Base-by-base conservation (phyloP, 1,140 invertebrate genomes). In the Atta colombica region DNA sequence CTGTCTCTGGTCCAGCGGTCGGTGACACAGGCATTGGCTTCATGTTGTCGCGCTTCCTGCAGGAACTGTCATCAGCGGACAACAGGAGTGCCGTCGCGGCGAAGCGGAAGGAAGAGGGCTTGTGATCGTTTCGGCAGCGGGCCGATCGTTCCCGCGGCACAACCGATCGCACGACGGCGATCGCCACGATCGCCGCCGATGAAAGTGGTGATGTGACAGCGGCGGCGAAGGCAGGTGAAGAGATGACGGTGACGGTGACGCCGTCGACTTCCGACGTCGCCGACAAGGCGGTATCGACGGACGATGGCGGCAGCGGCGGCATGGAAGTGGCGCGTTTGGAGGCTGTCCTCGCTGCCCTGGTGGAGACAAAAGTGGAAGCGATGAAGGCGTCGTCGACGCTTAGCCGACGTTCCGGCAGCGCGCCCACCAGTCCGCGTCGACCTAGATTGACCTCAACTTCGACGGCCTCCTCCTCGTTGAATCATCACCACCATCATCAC, bases 221-320 rank as follows among this genome's bases (percentile, higher is more conserved):
- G 61, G 82, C 60, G 16, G 61, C 21, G 69, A 55, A 18, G 65
- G 14, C 77, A 35, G 60, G 63, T 45, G 85, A 87, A 88, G 91
- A 91, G 86, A 94, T 95, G 95, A 95, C 94, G 80, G 77, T 80
- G 49, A 80, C 77, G 92, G 94, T 95, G 86, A 95, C 94, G 94
- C 95, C 94, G 92, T 91, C 94, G 86, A 93, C 92, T 85, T 92
- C 91, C 88, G 94, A 96, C 95, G 96, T 96, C 93, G 96, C 96
- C 94, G 97, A 97, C 95, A 97, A 97, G 94, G 96, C 97, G 89
- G 97, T 97, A 84, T 97, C 96, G 90, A 97, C 97, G 90, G 96
- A 97, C 95, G 97, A 97, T 93, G 94, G 71, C 71, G 85, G 81
- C 77, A 65, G 81, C 66, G 91, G 92, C 87, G 92, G 92, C 87